A percentile compares a stretch with the other conserved stretches of the same genome.
Conservation (phyloP, 2,113 vertebrate species). For the Rattus norvegicus region DNA sequence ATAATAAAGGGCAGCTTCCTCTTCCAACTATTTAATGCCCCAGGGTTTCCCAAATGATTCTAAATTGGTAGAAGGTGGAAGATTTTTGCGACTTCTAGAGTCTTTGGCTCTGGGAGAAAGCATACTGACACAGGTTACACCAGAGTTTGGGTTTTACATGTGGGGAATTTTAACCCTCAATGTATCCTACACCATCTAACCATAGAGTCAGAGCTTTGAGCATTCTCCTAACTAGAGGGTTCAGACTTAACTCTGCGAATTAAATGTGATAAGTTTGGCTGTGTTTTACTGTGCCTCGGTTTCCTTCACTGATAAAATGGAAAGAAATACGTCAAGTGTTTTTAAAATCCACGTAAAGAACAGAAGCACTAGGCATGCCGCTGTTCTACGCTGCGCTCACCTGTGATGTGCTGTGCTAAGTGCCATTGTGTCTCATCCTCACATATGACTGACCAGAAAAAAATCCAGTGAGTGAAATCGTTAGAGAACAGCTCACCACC, state of each 20-base stretch:
- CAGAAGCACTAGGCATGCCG: background rate
- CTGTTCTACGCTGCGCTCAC: background rate
- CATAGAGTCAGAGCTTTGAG: background rate
- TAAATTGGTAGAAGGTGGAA: background rate
- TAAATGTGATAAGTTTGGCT: background rate
- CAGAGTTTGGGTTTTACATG: background rate
- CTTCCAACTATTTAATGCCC: background rate
- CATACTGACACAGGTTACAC: background rate
- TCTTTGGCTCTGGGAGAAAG: background rate
- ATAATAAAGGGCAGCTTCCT: background rate
- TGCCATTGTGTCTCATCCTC: background rate
- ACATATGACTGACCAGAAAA: slow-evolving; percentile 4
- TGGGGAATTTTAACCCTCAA: background rate
- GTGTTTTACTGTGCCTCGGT: background rate
- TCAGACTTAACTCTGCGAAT: background rate
- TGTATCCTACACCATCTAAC: background rate
- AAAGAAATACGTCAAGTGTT: background rate
- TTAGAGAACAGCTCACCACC: background rate
- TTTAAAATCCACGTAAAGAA: slow-evolving; percentile 18
- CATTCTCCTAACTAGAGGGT: background rate
- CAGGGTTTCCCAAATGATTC: slow-evolving; percentile 1
- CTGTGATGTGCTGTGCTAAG: no score
- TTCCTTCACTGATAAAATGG: background rate
- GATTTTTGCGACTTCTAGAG: background rate
- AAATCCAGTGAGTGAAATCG: background rate